phyloP scores from a whole-genome alignment of 2,797 vertebrate species.

The Kryptopterus vitreolus region DNA sequence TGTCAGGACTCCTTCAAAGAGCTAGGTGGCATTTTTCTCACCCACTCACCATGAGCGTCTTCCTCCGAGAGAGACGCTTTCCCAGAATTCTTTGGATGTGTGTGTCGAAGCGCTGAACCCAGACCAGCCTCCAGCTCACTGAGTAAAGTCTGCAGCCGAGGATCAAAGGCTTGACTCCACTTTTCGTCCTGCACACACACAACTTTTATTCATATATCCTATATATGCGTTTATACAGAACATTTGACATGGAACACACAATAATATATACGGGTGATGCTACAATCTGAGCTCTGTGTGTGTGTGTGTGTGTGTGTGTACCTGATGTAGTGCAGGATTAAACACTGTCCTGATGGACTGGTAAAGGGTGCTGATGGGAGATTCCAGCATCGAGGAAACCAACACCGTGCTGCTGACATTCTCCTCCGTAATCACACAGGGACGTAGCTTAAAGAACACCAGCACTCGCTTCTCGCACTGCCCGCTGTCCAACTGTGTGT shows the following conservation, averaged over 20 bases:
- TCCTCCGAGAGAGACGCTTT: constrained; percentile 75
- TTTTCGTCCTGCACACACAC: constrained; percentile 80
- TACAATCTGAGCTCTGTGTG: background rate
- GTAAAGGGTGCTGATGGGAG: constrained; percentile 91
- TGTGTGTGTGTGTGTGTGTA: constrained; percentile 54
- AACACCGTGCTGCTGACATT: constrained; percentile 90
- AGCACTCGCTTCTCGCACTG: constrained; percentile 80
- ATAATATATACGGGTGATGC: background rate
- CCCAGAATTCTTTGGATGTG: constrained; percentile 69
- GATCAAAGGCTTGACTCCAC: constrained; percentile 89
- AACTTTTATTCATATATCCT: background rate
- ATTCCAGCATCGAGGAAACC: constrained; percentile 95
- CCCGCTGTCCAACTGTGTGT: constrained; percentile 78
- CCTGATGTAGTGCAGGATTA: constrained; percentile 88
- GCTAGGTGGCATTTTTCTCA: background rate
- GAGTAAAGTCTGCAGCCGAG: constrained; percentile 88
- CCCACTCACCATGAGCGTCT: constrained; percentile 80
- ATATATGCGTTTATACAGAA: background rate
- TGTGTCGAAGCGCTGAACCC: constrained; percentile 83
- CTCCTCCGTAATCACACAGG: constrained; percentile 90
- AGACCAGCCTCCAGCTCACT: constrained; percentile 89
- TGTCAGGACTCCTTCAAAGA: background rate
- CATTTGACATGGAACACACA: background rate
- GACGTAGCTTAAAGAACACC: constrained; percentile 93
- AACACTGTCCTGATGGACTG: constrained; percentile 91